phyloP scores from a whole-genome alignment of 2,888 invertebrate genomes.

The Aricia artaxerxes region DNA sequence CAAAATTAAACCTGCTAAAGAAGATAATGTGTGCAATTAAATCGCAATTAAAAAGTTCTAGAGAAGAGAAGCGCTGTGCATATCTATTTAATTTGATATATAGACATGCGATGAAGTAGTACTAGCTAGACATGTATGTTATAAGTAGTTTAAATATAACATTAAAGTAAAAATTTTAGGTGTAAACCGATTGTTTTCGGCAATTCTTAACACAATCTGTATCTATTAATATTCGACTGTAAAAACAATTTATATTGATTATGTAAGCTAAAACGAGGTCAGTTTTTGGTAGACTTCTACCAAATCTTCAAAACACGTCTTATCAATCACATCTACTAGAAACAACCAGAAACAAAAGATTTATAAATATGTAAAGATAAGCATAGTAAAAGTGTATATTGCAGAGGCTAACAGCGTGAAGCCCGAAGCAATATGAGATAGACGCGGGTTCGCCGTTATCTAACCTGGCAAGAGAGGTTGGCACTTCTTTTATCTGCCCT shows the following conservation, averaged over 20 bases:
- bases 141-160: too few relatives aligned
- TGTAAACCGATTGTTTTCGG: too few relatives aligned
- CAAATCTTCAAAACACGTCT: background rate
- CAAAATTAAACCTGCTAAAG: background rate
- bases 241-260: background rate
- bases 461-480: slow-evolving; percentile 36
- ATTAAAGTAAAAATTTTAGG: too few relatives aligned
- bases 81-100: background rate
- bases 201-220: too few relatives aligned
- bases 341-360: background rate
- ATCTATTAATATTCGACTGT: too few relatives aligned
- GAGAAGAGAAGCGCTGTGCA: too few relatives aligned
- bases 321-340: background rate
- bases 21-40: slow-evolving; percentile 6
- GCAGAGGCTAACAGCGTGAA: slow-evolving; percentile 13
- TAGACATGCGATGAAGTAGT: background rate
- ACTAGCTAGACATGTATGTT: background rate
- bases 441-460: slow-evolving; percentile 30
- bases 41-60: background rate
- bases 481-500: slow-evolving; percentile 34
- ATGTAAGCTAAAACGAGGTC: background rate
- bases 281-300: background rate
- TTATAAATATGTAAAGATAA: background rate
- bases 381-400: background rate
- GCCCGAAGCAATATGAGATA: slow-evolving; percentile 32